phyloP scores from a whole-genome alignment of 2,797 vertebrate genomes.

The Myoxocephalus aenaeus region DNA sequence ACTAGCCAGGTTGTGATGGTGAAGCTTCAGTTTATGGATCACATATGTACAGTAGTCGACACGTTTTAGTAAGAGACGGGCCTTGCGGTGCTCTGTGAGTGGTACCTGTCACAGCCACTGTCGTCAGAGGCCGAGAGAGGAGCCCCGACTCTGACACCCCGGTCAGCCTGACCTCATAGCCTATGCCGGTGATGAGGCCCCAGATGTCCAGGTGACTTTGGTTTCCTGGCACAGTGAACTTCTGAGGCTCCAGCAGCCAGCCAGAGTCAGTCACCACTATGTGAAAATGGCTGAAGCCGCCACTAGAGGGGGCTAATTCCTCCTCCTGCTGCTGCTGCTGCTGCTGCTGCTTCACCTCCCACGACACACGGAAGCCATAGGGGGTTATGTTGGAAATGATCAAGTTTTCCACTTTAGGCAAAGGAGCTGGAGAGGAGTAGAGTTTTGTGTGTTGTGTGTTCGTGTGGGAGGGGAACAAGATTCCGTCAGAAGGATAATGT shows the following conservation, averaged over 20 bases:
- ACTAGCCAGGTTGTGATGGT: slow-evolving; percentile 52
- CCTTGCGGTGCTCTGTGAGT: slow-evolving; percentile 49
- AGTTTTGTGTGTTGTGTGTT: slow-evolving; percentile 20
- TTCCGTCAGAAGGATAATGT: slow-evolving; percentile 73
- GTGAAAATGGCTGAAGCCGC: slow-evolving; percentile 90
- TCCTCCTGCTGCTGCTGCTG: slow-evolving; percentile 75
- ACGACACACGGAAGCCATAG: slow-evolving; percentile 94
- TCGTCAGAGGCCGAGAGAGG: slow-evolving; percentile 91
- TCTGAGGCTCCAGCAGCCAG: slow-evolving; percentile 94
- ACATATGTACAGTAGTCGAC: slow-evolving; percentile 12
- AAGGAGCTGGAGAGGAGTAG: slow-evolving; percentile 85
- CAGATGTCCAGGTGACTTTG: slow-evolving; percentile 91
- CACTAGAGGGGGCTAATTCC: slow-evolving; percentile 69
- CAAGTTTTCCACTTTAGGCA: slow-evolving; percentile 96
- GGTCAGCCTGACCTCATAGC: slow-evolving; percentile 95
- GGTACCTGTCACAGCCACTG: slow-evolving; percentile 96
- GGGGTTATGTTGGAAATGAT: slow-evolving; percentile 92
- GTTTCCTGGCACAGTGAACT: slow-evolving; percentile 92
- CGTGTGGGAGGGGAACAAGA: slow-evolving; percentile 52
- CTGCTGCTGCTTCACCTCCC: slow-evolving; percentile 82
- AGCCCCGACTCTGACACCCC: slow-evolving; percentile 90
- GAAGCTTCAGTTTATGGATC: slow-evolving; percentile 51
- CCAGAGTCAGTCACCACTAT: slow-evolving; percentile 95
- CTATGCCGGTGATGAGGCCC: slow-evolving; percentile 98
- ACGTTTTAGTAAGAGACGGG: slow-evolving; percentile 38